Evolutionary conservation across 2,888 invertebrate genomes (phyloP).

Genomic region (Horisme vitalbata): DNA sequence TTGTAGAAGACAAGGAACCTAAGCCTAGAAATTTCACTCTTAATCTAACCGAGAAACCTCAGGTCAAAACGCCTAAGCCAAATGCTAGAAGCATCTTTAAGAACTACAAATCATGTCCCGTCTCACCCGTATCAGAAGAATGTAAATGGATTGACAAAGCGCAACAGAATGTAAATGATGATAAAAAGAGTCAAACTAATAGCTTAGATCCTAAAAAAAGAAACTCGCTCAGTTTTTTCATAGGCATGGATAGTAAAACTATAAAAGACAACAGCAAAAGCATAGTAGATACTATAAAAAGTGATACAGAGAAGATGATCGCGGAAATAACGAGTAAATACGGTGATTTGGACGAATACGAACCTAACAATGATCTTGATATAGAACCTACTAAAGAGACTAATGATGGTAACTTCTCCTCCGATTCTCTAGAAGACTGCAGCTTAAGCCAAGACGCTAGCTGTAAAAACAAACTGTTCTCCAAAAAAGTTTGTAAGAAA

Average conservation of each 20-base stretch:
- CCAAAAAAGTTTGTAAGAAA: constrained; percentile 79
- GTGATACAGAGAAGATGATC: constrained; percentile 86
- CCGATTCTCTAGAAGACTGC: constrained; percentile 90
- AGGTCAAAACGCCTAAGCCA: constrained; percentile 59
- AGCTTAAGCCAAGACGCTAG: constrained; percentile 81
- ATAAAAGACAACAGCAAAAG: constrained; percentile 77
- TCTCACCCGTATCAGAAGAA: constrained; percentile 92
- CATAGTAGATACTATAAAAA: constrained; percentile 84
- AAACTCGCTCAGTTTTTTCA: constrained; percentile 86
- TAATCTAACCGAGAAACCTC: constrained; percentile 65
- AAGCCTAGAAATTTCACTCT: constrained; percentile 71
- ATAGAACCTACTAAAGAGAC: constrained; percentile 68
- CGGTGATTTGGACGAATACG: constrained; percentile 83
- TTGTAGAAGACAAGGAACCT: constrained; percentile 52
- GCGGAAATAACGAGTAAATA: constrained; percentile 85
- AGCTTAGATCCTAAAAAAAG: constrained; percentile 77
- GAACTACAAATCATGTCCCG: constrained; percentile 90
- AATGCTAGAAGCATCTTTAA: constrained; percentile 82
- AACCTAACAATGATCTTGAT: constrained; percentile 63
- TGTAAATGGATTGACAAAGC: constrained; percentile 84
- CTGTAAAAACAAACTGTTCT: constrained; percentile 76
- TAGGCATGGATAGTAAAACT: constrained; percentile 81
- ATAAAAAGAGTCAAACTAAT: constrained; percentile 49
- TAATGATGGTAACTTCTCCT: constrained; percentile 89
- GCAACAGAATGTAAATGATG: constrained; percentile 47